Evolutionary conservation across 2,113 vertebrate genomes (phyloP).

Genomic region (Lucifuga dentata): DNA sequence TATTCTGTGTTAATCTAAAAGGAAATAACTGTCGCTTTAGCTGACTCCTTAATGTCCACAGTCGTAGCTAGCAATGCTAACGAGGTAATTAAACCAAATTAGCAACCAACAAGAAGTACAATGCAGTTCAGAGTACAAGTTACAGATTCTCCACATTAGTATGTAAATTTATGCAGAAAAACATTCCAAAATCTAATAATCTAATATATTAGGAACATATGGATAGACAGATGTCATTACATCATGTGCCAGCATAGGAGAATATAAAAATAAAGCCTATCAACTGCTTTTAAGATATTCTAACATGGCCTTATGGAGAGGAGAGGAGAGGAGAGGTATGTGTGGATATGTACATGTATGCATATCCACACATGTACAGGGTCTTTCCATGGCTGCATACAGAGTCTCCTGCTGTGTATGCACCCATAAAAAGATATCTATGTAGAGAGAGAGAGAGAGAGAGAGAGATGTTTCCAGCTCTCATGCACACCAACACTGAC

Average conservation of each 20-base stretch:
- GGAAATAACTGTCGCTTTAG: conserved; percentile 10
- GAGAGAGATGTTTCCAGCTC: conserved; percentile 3
- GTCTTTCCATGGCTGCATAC: no score
- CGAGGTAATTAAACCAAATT: conserved; percentile 15
- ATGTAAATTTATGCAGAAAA: conserved; percentile 3
- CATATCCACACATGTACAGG: no score
- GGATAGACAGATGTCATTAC: no score
- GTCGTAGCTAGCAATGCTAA: conserved; percentile 28
- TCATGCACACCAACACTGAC: not conserved
- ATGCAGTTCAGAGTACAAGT: no score
- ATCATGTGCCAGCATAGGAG: no score
- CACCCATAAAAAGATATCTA: no score
- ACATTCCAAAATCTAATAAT: no score
- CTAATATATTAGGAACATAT: no score
- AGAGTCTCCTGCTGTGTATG: not conserved
- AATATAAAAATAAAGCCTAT: no score
- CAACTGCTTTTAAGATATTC: not conserved
- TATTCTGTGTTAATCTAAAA: not conserved
- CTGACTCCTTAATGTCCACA: conserved; percentile 53
- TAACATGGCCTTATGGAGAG: not conserved
- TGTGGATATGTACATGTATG: conserved; percentile 5
- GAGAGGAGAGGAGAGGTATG: not conserved
- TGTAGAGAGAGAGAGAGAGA: no score
- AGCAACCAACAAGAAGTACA: no score
- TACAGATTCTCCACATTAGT: not conserved